These are phyloP conservation scores for Panopea generosa DNA, from an alignment of 2,888 invertebrate genomes.

Conservation along the genomic window DNA sequence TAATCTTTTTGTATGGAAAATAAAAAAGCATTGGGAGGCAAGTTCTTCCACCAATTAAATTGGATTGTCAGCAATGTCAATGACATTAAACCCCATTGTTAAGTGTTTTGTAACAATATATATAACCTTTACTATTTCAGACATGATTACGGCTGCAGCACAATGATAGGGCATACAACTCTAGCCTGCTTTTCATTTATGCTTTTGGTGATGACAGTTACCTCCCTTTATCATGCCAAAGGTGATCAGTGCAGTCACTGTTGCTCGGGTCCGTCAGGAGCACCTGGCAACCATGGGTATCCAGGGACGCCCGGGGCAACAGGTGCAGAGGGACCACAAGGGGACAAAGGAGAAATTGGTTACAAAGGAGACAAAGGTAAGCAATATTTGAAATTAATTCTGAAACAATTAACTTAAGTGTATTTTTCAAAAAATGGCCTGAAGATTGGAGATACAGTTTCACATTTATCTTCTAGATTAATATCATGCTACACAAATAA, in stretches of 20 bases:
- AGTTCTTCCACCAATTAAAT: too few species aligned
- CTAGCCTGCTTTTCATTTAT: not conserved
- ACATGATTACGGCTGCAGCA: not conserved
- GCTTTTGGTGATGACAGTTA: slow-evolving; percentile 2
- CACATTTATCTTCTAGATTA: too few species aligned
- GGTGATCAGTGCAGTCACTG: slow-evolving; percentile 67
- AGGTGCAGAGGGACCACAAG: slow-evolving; percentile 77
- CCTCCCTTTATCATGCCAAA: slow-evolving; percentile 50
- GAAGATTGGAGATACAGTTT: too few species aligned
- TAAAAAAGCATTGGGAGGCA: too few species aligned
- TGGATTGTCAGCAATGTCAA: too few species aligned
- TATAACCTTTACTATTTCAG: too few species aligned
- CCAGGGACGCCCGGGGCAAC: slow-evolving; percentile 76
- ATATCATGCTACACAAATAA: too few species aligned
- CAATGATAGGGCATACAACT: not conserved
- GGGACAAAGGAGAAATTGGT: slow-evolving; percentile 77
- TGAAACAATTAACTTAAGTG: too few species aligned
- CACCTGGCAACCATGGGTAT: slow-evolving; percentile 78
- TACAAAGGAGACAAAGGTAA: slow-evolving; percentile 69
- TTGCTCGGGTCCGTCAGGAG: slow-evolving; percentile 76
- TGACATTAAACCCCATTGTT: too few species aligned
- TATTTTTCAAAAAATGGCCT: not conserved
- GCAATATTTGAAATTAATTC: not conserved
- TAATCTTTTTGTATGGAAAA: too few species aligned
- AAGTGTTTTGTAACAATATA: too few species aligned